These are phyloP conservation scores for Apamea crenata DNA, from an alignment of 2,888 invertebrate genomes.

Conservation along the genomic window DNA sequence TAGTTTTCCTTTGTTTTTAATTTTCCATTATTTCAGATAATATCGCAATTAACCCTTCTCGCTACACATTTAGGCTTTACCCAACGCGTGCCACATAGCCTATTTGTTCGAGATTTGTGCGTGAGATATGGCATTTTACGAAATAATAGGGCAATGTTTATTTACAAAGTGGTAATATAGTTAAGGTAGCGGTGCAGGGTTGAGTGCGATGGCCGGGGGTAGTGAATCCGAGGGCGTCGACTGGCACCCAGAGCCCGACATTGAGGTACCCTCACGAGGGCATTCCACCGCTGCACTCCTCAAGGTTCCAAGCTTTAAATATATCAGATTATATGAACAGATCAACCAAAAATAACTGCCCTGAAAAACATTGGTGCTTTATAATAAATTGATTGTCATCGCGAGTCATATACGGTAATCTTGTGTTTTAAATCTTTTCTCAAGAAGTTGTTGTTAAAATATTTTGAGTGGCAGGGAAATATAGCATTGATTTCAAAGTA, in stretches of 20 bases:
- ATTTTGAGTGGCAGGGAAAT: conserved; percentile 18
- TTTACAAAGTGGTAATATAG: conserved; percentile 76
- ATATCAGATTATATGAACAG: conserved; percentile 61
- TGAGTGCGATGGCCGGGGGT: conserved; percentile 73
- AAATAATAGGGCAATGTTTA: conserved; percentile 74
- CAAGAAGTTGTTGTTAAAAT: neutral
- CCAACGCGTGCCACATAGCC: conserved; percentile 32
- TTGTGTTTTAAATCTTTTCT: conserved; percentile 9
- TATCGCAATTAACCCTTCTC: conserved; percentile 37
- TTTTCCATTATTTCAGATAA: conserved; percentile 21
- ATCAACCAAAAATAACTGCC: conserved; percentile 54
- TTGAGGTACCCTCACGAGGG: conserved; percentile 88
- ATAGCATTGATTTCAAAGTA: neutral
- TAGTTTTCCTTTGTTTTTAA: conserved; percentile 31
- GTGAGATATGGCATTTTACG: conserved; percentile 49
- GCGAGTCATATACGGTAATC: conserved; percentile 1
- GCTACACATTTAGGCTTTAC: conserved; percentile 32
- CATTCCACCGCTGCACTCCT: conserved; percentile 86
- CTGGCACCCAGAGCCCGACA: conserved; percentile 87
- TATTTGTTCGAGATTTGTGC: conserved; percentile 46
- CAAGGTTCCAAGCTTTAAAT: conserved; percentile 75
- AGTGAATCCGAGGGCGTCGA: conserved; percentile 86
- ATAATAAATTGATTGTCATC: conserved; percentile 41
- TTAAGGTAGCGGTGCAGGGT: conserved; percentile 74
- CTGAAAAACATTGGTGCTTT: conserved; percentile 39